phyloP scores from a whole-genome alignment of 2,113 vertebrate species.

The Telmatochromis sp. region DNA sequence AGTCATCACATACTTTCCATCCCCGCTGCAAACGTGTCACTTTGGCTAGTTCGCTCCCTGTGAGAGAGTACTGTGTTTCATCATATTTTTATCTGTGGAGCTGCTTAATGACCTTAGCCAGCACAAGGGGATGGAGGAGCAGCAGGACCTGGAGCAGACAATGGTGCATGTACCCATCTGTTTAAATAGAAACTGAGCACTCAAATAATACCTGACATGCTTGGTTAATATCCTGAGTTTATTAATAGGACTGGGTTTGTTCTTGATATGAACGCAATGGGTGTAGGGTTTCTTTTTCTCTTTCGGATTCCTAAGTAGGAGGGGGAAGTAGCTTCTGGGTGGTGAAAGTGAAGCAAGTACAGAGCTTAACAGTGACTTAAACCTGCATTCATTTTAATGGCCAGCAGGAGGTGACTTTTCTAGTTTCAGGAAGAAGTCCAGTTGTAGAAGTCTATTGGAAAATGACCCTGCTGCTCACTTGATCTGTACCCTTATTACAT shows the following conservation, averaged over 20 bases:
- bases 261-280: not conserved
- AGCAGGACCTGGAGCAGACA: not conserved
- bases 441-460: not conserved
- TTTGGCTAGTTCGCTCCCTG: not conserved
- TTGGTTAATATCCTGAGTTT: not conserved
- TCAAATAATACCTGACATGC: not conserved
- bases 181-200: not conserved
- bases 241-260: not conserved
- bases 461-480: not conserved
- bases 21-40: not conserved
- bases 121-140: not conserved
- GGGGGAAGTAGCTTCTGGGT: not conserved
- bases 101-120: not conserved
- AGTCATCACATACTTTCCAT: slow-evolving; percentile 1
- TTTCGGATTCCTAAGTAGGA: not conserved
- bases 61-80: not conserved
- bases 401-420: not conserved
- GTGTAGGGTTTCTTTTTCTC: not conserved
- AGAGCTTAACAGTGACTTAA: not conserved
- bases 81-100: not conserved
- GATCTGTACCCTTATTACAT: not conserved
- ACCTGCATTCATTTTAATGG: not conserved
- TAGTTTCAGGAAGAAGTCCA: not conserved
- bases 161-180: not conserved
- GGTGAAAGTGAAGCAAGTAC: not conserved